phyloP scores from a whole-genome alignment of 2,113 vertebrate genomes.

The Dicerorhinus sumatrensis region DNA sequence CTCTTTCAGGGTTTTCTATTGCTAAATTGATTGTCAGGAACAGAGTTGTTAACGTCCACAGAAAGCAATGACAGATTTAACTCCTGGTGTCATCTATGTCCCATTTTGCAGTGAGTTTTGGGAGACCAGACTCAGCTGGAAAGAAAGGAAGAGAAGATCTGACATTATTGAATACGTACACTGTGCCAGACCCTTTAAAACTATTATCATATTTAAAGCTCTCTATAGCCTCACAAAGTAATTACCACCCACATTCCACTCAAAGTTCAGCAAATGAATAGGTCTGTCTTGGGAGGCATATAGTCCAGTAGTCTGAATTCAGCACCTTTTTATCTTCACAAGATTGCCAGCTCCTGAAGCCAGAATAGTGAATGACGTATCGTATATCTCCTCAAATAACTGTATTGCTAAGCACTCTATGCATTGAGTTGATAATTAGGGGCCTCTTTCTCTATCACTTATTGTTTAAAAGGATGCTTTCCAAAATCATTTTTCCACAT shows the following conservation, averaged over 20 bases:
- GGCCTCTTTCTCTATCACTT: fast-evolving
- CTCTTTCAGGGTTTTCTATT: not conserved
- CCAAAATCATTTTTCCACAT: not conserved
- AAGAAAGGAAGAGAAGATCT: too few relatives aligned
- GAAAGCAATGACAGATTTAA: not conserved
- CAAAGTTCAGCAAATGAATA: not conserved
- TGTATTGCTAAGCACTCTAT: too few relatives aligned
- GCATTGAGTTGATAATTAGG: not conserved
- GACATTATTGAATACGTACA: fast-evolving
- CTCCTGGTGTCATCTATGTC: too few relatives aligned
- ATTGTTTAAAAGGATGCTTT: not conserved
- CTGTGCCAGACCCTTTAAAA: not conserved
- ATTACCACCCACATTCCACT: too few relatives aligned
- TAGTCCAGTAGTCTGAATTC: not conserved
- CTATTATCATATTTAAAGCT: not conserved
- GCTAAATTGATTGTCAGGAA: not conserved
- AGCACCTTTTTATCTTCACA: not conserved
- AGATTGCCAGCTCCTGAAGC: not conserved
- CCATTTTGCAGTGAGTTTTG: not conserved
- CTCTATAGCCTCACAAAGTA: too few relatives aligned
- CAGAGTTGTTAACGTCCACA: too few relatives aligned
- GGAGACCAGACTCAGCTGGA: too few relatives aligned
- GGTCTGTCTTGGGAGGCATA: not conserved
- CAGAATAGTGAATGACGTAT: not conserved
- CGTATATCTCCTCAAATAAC: not conserved